Conservation (phyloP, 2,113 vertebrate genomes). For the Azemiops feae region DNA sequence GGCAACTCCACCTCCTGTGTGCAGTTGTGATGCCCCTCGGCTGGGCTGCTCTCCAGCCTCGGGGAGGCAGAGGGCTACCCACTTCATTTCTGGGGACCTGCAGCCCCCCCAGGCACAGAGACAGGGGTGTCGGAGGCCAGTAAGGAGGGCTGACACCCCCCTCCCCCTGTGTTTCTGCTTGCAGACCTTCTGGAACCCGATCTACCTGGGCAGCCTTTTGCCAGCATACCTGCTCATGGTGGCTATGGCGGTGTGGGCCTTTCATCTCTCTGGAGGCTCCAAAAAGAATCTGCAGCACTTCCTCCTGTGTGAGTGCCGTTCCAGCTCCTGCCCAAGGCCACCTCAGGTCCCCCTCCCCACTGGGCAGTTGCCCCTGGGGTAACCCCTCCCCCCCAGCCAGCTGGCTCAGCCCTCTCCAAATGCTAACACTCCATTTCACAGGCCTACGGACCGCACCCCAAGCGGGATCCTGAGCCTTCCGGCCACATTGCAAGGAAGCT, state of each 20-base stretch:
- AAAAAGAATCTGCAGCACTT: slow-evolving; percentile 65
- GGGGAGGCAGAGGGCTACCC: not conserved
- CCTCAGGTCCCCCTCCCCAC: not conserved
- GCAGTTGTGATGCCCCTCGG: not conserved
- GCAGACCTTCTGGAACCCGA: slow-evolving; percentile 74
- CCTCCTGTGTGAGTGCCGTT: slow-evolving; percentile 69
- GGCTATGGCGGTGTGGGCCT: slow-evolving; percentile 69
- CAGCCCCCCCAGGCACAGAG: not conserved
- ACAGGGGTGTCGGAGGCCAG: not conserved
- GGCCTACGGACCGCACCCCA: slow-evolving; percentile 53
- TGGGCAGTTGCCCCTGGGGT: not conserved
- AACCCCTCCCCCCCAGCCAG: accelerated
- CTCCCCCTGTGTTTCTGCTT: not conserved
- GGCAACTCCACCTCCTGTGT: not conserved
- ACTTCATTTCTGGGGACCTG: not conserved
- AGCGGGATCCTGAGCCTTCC: slow-evolving; percentile 38
- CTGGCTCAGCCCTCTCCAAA: not conserved
- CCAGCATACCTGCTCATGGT: slow-evolving; percentile 72
- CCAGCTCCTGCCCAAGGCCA: not conserved
- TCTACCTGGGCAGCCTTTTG: slow-evolving; percentile 73
- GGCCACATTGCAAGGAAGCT: not conserved
- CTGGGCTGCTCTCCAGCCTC: not conserved
- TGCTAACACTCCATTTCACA: not conserved
- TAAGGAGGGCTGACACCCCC: not conserved
- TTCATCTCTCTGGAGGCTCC: slow-evolving; percentile 70